A percentile compares a stretch with the other conserved stretches of the same genome.
Conservation (phyloP, 2,113 vertebrate species). For the Pyxicephalus adspersus region DNA sequence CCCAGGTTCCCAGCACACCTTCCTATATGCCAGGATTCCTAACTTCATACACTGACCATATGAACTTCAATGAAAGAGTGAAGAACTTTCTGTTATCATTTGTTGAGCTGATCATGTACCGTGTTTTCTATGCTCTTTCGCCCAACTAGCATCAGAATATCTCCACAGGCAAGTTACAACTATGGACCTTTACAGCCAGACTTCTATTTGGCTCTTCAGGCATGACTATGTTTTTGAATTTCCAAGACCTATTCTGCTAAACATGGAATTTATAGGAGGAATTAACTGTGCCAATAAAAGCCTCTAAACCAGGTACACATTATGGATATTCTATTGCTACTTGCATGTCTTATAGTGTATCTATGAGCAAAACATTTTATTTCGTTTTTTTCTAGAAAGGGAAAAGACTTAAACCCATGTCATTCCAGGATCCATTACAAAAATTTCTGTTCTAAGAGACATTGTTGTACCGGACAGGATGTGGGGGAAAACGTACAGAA, state of each 20-base stretch:
- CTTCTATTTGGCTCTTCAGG: constrained; percentile 80
- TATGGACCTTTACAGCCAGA: constrained; percentile 70
- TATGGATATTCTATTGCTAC: too few species aligned
- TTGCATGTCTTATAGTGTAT: too few species aligned
- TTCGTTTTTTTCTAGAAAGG: too few species aligned
- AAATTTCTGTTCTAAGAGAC: too few species aligned
- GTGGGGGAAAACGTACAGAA: too few species aligned
- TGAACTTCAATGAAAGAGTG: constrained; percentile 78
- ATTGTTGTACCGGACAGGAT: too few species aligned
- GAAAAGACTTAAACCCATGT: too few species aligned
- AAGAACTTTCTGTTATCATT: constrained; percentile 70
- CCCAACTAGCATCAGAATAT: constrained; percentile 68
- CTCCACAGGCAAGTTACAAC: constrained; percentile 68
- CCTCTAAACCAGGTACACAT: constrained; percentile 71
- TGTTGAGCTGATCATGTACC: constrained; percentile 61
- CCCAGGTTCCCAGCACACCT: constrained; percentile 74
- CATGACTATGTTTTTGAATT: constrained; percentile 82
- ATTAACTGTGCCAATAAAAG: constrained; percentile 73
- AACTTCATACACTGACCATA: constrained; percentile 64
- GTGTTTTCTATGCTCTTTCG: constrained; percentile 56
- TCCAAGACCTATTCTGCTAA: constrained; percentile 83
- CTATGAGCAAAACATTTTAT: too few species aligned
- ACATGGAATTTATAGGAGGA: constrained; percentile 76
- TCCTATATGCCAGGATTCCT: constrained; percentile 75
- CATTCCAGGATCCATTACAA: too few species aligned